Evolutionary conservation across 2,888 invertebrate species (phyloP).

Genomic region (Protonemura montana): DNA sequence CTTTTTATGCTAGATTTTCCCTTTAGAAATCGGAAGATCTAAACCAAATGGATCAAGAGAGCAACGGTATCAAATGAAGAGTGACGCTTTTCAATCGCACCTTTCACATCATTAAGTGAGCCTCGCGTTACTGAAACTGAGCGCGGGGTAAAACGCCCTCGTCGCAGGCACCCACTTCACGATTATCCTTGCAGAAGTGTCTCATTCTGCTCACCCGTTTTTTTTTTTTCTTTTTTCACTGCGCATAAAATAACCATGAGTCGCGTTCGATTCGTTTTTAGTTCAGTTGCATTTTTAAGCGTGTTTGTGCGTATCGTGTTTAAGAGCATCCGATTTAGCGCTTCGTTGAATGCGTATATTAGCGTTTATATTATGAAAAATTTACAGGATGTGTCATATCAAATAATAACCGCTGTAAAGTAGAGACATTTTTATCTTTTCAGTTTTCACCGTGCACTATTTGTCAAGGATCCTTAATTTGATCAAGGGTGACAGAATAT

Average conservation of each 20-base stretch:
- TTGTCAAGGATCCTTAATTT: too few species aligned
- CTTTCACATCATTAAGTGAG: conserved; percentile 18
- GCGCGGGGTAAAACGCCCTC: background rate
- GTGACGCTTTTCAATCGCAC: background rate
- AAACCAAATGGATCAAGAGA: background rate
- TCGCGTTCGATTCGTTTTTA: background rate
- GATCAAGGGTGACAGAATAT: too few species aligned
- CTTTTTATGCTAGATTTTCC: conserved; percentile 20
- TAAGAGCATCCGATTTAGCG: too few species aligned
- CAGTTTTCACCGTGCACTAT: too few species aligned
- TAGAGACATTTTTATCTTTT: too few species aligned
- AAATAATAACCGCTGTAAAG: too few species aligned
- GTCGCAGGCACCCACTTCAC: too few species aligned
- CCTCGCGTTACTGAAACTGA: background rate
- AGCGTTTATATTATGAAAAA: too few species aligned
- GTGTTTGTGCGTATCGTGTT: too few species aligned
- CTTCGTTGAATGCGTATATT: too few species aligned
- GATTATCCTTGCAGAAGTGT: background rate
- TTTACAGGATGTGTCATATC: too few species aligned
- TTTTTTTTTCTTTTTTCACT: background rate
- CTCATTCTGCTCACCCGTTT: background rate
- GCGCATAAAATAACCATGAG: background rate
- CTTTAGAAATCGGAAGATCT: conserved; percentile 28
- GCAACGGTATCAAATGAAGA: conserved; percentile 5
- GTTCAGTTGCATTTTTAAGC: background rate